These are phyloP conservation scores for Linnaemya tessellans DNA, from an alignment of 2,888 invertebrate species.

Conservation along the genomic window DNA sequence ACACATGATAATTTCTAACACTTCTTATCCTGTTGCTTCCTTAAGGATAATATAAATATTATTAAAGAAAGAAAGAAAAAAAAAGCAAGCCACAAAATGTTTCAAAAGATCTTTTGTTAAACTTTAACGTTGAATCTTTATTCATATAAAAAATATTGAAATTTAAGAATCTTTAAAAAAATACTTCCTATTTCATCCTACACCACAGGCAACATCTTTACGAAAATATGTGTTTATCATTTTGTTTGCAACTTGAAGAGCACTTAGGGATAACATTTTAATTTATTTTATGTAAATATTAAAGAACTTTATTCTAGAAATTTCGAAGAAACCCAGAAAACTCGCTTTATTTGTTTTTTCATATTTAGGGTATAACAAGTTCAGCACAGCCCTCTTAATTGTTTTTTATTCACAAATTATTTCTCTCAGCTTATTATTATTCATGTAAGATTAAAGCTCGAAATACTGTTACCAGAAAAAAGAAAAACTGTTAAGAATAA, in stretches of 20 bases:
- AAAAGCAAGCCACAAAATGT: not conserved
- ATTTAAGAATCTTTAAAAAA: not conserved
- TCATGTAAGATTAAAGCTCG: not conserved
- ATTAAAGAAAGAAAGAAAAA: not conserved
- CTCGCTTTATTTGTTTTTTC: no score
- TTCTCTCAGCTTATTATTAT: not conserved
- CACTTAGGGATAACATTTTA: not conserved
- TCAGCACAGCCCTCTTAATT: not conserved
- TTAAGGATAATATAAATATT: not conserved
- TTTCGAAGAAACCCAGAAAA: no score
- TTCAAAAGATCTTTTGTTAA: not conserved
- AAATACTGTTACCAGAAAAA: not conserved
- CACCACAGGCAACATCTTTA: not conserved
- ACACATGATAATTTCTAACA: slow-evolving; percentile 8
- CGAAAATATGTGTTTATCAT: not conserved
- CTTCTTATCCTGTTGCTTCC: not conserved
- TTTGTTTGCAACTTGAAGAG: not conserved
- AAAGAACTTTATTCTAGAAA: no score
- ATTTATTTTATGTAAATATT: no score
- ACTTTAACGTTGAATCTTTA: not conserved
- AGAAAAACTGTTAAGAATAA: not conserved
- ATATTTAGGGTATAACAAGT: no score
- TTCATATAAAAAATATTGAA: not conserved
- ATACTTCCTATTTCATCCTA: not conserved
- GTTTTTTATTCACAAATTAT: not conserved